phyloP scores from a whole-genome alignment of 2,888 invertebrate species.

The Leptinotarsa haldemani region DNA sequence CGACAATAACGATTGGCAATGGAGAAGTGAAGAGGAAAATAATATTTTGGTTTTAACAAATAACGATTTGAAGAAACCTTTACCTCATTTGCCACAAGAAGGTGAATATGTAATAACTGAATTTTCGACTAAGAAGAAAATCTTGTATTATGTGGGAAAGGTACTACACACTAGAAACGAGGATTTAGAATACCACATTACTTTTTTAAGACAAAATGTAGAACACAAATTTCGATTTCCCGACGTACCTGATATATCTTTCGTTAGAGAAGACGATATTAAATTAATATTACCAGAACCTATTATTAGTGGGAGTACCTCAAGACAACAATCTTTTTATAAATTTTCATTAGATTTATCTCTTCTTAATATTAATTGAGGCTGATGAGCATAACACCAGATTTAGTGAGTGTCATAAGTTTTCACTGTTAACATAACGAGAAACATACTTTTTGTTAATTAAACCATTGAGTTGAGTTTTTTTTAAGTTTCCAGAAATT shows the following conservation, averaged over 20 bases:
- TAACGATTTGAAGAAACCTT: not conserved
- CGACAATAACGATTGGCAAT: not conserved
- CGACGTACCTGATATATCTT: not conserved
- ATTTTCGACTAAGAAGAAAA: not conserved
- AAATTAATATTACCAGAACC: not conserved
- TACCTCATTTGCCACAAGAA: not conserved
- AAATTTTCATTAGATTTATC: not conserved
- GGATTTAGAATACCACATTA: not conserved
- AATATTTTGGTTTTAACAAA: not conserved
- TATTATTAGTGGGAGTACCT: not conserved
- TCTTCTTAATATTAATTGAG: not conserved
- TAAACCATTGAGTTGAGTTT: not conserved
- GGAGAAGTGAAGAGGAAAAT: slow-evolving; percentile 1
- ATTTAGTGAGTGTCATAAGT: not conserved
- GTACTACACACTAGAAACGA: not conserved
- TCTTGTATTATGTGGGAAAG: not conserved
- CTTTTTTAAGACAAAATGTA: not conserved
- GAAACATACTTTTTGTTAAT: not conserved
- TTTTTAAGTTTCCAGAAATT: not conserved
- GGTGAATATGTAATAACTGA: not conserved
- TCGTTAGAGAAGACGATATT: not conserved
- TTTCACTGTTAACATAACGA: not conserved
- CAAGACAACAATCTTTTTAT: not conserved
- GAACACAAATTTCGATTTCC: not conserved
- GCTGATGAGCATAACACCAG: not conserved